A percentile compares a stretch with the other conserved stretches of the same genome.
phyloP scores from a whole-genome alignment of 2,888 invertebrate species.

The Colostygia pectinataria region DNA sequence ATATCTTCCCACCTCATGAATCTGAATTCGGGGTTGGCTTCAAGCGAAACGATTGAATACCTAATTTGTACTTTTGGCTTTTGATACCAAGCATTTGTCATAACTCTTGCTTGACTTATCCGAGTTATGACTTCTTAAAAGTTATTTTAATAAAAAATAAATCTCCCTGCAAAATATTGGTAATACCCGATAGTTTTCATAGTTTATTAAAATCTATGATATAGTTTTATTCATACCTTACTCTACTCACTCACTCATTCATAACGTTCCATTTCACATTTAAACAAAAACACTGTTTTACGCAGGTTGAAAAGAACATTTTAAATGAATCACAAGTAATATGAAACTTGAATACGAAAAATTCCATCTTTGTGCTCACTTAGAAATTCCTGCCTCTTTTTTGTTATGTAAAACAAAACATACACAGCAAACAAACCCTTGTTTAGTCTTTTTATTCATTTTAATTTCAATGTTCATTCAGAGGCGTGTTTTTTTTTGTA shows the following conservation, averaged over 20 bases:
- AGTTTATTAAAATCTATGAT: too few species aligned
- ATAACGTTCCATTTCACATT: too few species aligned
- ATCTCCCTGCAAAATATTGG: too few species aligned
- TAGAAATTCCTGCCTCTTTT: slow-evolving; percentile 1
- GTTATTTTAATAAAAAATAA: too few species aligned
- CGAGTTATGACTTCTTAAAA: too few species aligned
- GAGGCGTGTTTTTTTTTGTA: neutral
- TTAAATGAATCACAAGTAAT: slow-evolving; percentile 7
- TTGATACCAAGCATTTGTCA: too few species aligned
- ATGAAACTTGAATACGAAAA: slow-evolving; percentile 2
- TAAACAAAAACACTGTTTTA: too few species aligned
- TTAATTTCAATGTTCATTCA: neutral
- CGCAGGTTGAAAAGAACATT: neutral
- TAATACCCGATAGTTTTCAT: too few species aligned
- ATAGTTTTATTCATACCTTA: too few species aligned
- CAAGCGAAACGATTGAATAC: slow-evolving; percentile 15
- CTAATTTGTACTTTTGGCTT: neutral
- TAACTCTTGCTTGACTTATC: too few species aligned
- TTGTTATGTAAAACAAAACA: slow-evolving; percentile 7
- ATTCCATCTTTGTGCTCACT: slow-evolving; percentile 8
- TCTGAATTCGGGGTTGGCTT: slow-evolving; percentile 8
- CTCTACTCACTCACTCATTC: too few species aligned
- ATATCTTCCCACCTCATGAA: slow-evolving; percentile 11
- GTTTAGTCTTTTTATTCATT: slow-evolving; percentile 2
- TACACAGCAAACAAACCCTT: slow-evolving; percentile 1